Percentiles rank a stretch among this genome's conserved stretches.
phyloP scores from a whole-genome alignment of 53 echinoderm and acorn worm species.

The Echinarachnius parma region DNA sequence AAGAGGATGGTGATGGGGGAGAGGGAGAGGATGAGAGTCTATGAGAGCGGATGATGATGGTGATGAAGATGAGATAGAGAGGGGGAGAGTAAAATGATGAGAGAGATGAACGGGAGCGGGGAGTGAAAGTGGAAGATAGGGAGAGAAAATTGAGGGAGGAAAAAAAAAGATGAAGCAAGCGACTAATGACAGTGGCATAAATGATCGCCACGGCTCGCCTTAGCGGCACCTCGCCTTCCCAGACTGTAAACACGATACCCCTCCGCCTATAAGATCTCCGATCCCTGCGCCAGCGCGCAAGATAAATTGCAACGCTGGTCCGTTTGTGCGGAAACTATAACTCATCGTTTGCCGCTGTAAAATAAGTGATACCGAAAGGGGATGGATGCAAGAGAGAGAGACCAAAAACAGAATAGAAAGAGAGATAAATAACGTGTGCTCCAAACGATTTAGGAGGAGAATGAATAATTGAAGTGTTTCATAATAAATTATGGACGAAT shows the following conservation, averaged over 20 bases:
- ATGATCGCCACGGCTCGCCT: conserved; percentile 52
- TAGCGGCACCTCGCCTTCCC: conserved; percentile 39
- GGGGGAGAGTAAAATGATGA: neutral
- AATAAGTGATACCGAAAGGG: too few relatives aligned
- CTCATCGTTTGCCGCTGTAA: neutral
- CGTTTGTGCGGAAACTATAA: conserved; percentile 38
- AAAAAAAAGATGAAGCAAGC: conserved; percentile 28
- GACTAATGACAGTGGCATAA: conserved; percentile 47
- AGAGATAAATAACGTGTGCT: too few relatives aligned
- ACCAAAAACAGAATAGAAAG: too few relatives aligned
- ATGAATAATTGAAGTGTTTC: too few relatives aligned
- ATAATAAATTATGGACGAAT: too few relatives aligned
- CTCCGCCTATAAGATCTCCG: conserved; percentile 32
- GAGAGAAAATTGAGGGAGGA: neutral
- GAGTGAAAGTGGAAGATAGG: too few relatives aligned
- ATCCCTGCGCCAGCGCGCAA: conserved; percentile 32
- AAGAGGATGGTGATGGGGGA: too few relatives aligned
- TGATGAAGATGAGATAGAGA: neutral
- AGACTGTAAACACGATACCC: conserved; percentile 37
- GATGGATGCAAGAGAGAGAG: too few relatives aligned
- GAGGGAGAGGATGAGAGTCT: neutral
- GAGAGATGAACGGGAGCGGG: neutral
- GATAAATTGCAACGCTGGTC: conserved; percentile 37
- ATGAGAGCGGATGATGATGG: neutral
- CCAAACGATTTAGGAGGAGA: too few relatives aligned